Conservation (phyloP, 2,888 invertebrate species). For the Hirtodrosophila alboralis region DNA sequence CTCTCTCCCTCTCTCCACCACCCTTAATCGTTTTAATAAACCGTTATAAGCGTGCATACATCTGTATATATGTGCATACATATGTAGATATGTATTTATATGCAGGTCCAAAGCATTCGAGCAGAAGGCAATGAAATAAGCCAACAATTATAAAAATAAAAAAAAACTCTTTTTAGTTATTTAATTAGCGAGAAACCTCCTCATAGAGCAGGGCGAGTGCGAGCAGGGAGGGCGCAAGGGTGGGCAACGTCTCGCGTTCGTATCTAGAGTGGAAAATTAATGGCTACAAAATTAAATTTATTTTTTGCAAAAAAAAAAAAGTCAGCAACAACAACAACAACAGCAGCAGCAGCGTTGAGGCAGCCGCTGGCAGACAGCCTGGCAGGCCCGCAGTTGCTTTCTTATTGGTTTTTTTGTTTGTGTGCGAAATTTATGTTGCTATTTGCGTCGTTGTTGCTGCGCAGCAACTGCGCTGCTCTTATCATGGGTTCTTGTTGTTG, state of each 20-base stretch:
- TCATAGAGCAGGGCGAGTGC: constrained; percentile 12
- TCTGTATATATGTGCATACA: constrained; percentile 12
- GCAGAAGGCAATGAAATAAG: constrained; percentile 62
- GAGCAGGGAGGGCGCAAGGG: constrained; percentile 8
- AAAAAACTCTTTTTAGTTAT: constrained; percentile 69
- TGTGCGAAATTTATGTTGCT: constrained; percentile 76
- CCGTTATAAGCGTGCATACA: constrained; percentile 52
- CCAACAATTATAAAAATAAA: constrained; percentile 68
- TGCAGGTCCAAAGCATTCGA: constrained; percentile 38
- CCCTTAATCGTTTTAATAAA: constrained; percentile 33
- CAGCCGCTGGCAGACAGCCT: constrained; percentile 75
- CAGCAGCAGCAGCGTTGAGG: constrained; percentile 33
- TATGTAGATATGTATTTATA: constrained; percentile 4
- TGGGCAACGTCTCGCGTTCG: constrained; percentile 65
- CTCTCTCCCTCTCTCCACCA: constrained; percentile 1
- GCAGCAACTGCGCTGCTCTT: constrained; percentile 69
- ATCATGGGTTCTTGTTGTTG: constrained; percentile 62
- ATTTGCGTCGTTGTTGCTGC: constrained; percentile 72
- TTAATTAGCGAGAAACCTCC: constrained; percentile 69
- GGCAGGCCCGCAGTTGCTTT: constrained; percentile 71
- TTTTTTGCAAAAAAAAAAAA: constrained; percentile 68
- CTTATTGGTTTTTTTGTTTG: constrained; percentile 70
- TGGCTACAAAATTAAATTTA: constrained; percentile 80
- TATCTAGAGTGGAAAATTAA: constrained; percentile 81
- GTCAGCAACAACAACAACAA: constrained; percentile 45